Conservation (phyloP, 2,888 invertebrate genomes). For the Erebia aethiops region DNA sequence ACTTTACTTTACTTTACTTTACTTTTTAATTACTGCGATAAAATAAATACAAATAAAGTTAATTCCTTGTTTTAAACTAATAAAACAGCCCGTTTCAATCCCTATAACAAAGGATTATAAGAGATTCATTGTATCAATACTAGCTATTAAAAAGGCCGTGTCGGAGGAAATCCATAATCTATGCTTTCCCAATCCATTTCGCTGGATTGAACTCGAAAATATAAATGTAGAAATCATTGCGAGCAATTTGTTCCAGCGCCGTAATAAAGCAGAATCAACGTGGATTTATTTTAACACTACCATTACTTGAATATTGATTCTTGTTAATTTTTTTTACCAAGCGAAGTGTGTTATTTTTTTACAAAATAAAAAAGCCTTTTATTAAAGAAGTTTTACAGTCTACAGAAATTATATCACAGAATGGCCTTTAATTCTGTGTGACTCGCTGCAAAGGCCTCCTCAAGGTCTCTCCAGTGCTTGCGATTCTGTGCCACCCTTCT, state of each 20-base stretch:
- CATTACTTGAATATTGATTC: not conserved
- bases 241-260: constrained; percentile 17
- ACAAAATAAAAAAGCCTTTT: no score
- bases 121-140: constrained; percentile 11
- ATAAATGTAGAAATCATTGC: constrained; percentile 16
- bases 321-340: not conserved
- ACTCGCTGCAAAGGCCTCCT: no score
- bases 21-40: no score
- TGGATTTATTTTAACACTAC: constrained; percentile 12
- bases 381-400: no score
- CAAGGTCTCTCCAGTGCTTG: no score
- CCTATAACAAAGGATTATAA: not conserved
- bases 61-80: not conserved
- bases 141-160: not conserved
- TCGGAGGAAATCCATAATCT: constrained; percentile 23
- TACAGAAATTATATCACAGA: no score
- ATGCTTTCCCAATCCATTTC: constrained; percentile 24
- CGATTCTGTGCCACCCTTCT: no score
- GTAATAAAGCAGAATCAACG: constrained; percentile 7
- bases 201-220: constrained; percentile 19
- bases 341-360: no score
- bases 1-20: no score
- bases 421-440: no score
- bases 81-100: not conserved
- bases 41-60: no score